Evolutionary conservation across 2,888 invertebrate species (phyloP), one percentile per base, ranked within the genome.

Genomic region (Dasysyrphus albostriatus): DNA sequence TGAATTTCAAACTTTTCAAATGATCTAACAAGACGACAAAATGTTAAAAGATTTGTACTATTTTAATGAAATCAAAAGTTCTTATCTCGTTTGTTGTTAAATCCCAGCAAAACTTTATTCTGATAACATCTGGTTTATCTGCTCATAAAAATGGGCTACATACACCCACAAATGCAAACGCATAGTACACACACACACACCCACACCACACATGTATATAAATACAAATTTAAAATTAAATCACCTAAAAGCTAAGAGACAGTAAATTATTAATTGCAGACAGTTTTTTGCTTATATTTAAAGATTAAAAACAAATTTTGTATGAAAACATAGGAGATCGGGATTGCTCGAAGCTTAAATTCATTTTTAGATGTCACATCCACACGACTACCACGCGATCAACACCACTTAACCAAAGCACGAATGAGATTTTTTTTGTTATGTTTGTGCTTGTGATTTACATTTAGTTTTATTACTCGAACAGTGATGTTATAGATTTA

Each of bases 91-190:
- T 32, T 42, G 69, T 47, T 56, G 69, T 75, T 63, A 70, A 54
- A n/a, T 29, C 24, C 47, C 34, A 74, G 19, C 67, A 78, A 79
- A 74, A 69, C 78, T 54, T 32, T 44, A 29, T 29, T 32, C 16
- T 69, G 79, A 79, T 79, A 79, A 79, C 49, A 75, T 83, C 74
- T 65, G 19, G 24, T 73, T 77, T 83, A 74, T 83, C 61, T 74
- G 14, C 49, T 54, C n/a, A 29, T 19, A 47, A 78, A 24, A 47
- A 47, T 69, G 39, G 73, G 49, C 65, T 73, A 47, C 37, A 59
- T 14, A 72, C 44, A 44, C 14, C 9, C 47, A 56, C 29, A 83
- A 12, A 16, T 6, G 24, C 16, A 47, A 5, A 12, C 39, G 12
- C 39, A 49, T 39, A 76, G 51, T 24, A 39, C 16, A 82, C 44